These are phyloP conservation scores for Trididemnum nubilum DNA, from an alignment of 23 tunicate species.

Conservation along the genomic window DNA sequence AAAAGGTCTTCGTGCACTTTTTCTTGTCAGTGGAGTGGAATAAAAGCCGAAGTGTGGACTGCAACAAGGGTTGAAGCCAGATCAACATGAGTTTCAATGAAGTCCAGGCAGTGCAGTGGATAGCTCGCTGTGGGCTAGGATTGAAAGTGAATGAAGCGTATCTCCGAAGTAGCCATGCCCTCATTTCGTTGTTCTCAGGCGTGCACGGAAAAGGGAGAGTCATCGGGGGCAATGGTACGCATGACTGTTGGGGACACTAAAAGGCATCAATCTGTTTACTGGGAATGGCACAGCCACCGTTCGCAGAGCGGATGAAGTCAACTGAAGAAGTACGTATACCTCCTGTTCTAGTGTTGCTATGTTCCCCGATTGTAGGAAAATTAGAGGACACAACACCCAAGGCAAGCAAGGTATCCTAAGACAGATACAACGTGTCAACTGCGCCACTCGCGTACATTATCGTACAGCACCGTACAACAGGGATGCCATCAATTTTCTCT, in stretches of 20 bases:
- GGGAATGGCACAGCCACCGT: not conserved
- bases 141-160: not conserved
- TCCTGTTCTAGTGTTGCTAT: not conserved
- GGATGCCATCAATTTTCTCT: not conserved
- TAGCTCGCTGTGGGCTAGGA: constrained; percentile 1
- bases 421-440: not conserved
- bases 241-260: not conserved
- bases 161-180: not conserved
- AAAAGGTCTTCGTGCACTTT: constrained; percentile 23
- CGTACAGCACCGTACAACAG: not conserved
- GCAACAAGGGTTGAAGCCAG: constrained; percentile 14
- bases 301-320: not conserved
- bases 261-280: not conserved
- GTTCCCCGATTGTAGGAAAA: not conserved
- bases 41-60: constrained; percentile 2
- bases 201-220: not conserved
- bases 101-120: not conserved
- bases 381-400: not conserved
- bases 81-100: constrained; percentile 27
- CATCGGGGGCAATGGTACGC: not conserved
- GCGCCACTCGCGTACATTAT: not conserved
- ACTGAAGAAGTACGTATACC: not conserved
- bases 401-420: not conserved
- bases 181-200: not conserved
- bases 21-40: constrained; percentile 46